A percentile compares a stretch with the other conserved stretches of the same genome.
These are phyloP conservation scores for Pachypanchax playfairii DNA, from an alignment of 2,113 vertebrate genomes.

Conservation along the genomic window DNA sequence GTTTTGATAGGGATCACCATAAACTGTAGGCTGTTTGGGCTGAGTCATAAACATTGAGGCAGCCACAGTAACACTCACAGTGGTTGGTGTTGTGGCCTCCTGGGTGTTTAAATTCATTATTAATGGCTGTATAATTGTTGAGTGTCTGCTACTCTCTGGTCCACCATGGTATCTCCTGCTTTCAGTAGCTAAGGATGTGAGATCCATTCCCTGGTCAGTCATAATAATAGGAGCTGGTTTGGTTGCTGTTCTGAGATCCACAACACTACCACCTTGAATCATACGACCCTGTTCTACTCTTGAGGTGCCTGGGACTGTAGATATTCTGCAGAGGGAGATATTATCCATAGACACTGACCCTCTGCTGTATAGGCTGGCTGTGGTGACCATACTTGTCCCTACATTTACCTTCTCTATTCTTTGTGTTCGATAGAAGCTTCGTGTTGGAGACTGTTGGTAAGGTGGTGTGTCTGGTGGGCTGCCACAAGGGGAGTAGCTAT, in stretches of 20 bases:
- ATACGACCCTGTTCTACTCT: conserved; percentile 91
- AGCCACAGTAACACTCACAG: conserved; percentile 89
- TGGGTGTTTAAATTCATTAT: conserved; percentile 97
- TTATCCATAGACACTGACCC: conserved; percentile 92
- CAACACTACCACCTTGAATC: conserved; percentile 85
- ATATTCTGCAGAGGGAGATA: conserved; percentile 94
- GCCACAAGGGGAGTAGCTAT: conserved; percentile 84
- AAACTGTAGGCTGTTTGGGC: conserved; percentile 88
- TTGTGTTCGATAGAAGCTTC: conserved; percentile 77
- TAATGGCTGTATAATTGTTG: conserved; percentile 90
- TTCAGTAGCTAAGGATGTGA: conserved; percentile 92
- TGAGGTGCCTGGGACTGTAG: conserved; percentile 91
- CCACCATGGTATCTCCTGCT: conserved; percentile 89
- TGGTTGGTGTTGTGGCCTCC: conserved; percentile 87
- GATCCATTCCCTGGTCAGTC: conserved; percentile 97
- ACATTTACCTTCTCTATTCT: conserved; percentile 82
- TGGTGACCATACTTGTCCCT: conserved; percentile 79
- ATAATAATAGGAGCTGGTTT: conserved; percentile 92
- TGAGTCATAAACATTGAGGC: conserved; percentile 92
- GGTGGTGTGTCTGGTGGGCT: conserved; percentile 82
- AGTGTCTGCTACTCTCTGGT: conserved; percentile 87
- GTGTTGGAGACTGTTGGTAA: conserved; percentile 75
- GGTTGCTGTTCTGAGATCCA: conserved; percentile 87
- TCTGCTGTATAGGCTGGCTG: conserved; percentile 85
- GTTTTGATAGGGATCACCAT: conserved; percentile 93